phyloP scores from a whole-genome alignment of 2,797 vertebrate species.

The Spondyliosoma cantharus region DNA sequence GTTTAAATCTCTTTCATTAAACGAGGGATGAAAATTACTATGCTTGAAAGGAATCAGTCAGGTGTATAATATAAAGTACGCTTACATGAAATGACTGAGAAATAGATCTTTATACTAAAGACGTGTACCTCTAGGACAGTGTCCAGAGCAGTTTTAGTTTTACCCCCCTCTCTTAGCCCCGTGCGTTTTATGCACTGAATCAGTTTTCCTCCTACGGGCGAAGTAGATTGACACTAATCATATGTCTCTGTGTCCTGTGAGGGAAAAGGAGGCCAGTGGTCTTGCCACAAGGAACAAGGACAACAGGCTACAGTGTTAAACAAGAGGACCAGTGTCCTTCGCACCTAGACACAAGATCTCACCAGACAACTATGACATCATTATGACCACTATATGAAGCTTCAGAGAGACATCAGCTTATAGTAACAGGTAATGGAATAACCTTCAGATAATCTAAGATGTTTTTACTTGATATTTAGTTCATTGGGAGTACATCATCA shows the following conservation, averaged over 20 bases:
- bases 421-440: background rate
- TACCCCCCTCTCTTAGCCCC: background rate
- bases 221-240: slow-evolving; percentile 52
- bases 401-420: slow-evolving; percentile 5
- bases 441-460: slow-evolving; percentile 8
- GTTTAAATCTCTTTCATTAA: background rate
- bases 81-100: slow-evolving; percentile 1
- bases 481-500: background rate
- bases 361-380: slow-evolving; percentile 10
- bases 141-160: background rate
- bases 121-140: background rate
- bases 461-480: background rate
- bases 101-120: background rate
- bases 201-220: slow-evolving; percentile 27
- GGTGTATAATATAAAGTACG: background rate
- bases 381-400: slow-evolving; percentile 5
- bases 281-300: slow-evolving; percentile 7
- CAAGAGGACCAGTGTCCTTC: slow-evolving; percentile 9
- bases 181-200: slow-evolving; percentile 19
- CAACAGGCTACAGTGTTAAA: slow-evolving; percentile 27
- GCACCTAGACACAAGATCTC: background rate
- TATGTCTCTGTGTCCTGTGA: slow-evolving; percentile 36
- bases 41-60: background rate
- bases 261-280: slow-evolving; percentile 8
- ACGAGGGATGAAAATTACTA: background rate